phyloP scores from a whole-genome alignment of 37 sponge, comb jelly and placozoan genomes.

The Beroe ovata region DNA sequence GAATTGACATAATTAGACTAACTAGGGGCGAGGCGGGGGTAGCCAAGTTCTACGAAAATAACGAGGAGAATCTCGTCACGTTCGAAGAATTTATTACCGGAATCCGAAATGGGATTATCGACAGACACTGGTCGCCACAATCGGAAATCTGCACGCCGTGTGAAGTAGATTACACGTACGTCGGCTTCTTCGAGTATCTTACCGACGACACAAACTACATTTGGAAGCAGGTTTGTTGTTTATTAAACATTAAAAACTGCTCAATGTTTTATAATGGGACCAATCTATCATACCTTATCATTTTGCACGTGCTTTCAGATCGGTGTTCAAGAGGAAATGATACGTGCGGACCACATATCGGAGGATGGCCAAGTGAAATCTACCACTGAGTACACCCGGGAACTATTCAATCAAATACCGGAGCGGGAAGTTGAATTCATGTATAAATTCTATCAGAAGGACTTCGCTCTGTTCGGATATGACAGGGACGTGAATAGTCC shows the following conservation, averaged over 20 bases:
- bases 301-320: slow-evolving; percentile 48
- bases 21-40: background rate
- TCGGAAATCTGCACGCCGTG: slow-evolving; percentile 53
- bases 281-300: too few relatives aligned
- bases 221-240: slow-evolving; percentile 1
- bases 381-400: slow-evolving; percentile 2
- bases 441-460: slow-evolving; percentile 6
- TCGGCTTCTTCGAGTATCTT: slow-evolving; percentile 64
- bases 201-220: slow-evolving; percentile 29
- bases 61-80: background rate
- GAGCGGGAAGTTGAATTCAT: background rate
- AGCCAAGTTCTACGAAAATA: background rate
- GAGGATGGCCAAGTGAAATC: background rate
- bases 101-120: background rate
- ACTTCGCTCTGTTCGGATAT: slow-evolving; percentile 52
- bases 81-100: slow-evolving; percentile 29
- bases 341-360: slow-evolving; percentile 8
- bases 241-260: too few relatives aligned
- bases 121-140: slow-evolving; percentile 53
- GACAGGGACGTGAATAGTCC: slow-evolving; percentile 36
- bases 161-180: background rate
- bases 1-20: background rate
- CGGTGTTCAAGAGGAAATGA: slow-evolving; percentile 1
- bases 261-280: too few relatives aligned
- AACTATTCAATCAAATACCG: slow-evolving; percentile 8